A percentile compares a stretch with the other conserved stretches of the same genome.
Evolutionary conservation across 2,888 invertebrate genomes (phyloP).

Genomic region (Nysson spinosus): DNA sequence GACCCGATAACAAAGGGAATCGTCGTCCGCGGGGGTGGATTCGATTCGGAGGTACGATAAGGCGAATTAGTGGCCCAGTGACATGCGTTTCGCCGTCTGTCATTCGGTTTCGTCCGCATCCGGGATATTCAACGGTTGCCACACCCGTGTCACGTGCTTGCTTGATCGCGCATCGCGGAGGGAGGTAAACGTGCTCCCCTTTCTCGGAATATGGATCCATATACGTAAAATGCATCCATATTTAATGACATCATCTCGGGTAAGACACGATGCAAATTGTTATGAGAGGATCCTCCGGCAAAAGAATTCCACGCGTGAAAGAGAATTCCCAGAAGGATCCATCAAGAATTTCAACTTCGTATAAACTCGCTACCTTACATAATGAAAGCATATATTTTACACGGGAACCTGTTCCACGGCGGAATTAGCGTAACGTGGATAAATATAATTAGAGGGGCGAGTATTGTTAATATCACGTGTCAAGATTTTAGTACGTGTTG

Average conservation of each 20-base stretch:
- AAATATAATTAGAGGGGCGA: no score
- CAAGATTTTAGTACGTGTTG: no score
- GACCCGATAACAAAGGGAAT: constrained; percentile 8
- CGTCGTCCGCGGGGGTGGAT: constrained; percentile 39
- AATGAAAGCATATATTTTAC: no score
- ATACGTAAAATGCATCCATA: constrained; percentile 71
- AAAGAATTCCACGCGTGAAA: no score
- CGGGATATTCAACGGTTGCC: constrained; percentile 49
- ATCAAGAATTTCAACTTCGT: constrained; percentile 64
- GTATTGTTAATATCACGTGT: no score
- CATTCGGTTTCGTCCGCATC: constrained; percentile 46
- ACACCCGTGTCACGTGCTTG: constrained; percentile 50
- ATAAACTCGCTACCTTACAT: constrained; percentile 30
- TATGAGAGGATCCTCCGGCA: no score
- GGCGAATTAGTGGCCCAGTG: constrained; percentile 43
- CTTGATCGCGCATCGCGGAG: constrained; percentile 43
- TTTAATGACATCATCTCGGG: constrained; percentile 68
- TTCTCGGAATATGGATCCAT: constrained; percentile 53
- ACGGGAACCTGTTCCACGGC: no score
- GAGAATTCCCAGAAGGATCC: constrained; percentile 53
- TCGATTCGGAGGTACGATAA: constrained; percentile 52
- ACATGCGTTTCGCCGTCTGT: constrained; percentile 54
- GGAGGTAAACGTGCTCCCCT: constrained; percentile 38
- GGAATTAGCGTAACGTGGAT: no score
- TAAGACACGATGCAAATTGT: constrained; percentile 73